Conservation (phyloP, 2,888 invertebrate genomes). For the Drosophila heteroneura region DNA sequence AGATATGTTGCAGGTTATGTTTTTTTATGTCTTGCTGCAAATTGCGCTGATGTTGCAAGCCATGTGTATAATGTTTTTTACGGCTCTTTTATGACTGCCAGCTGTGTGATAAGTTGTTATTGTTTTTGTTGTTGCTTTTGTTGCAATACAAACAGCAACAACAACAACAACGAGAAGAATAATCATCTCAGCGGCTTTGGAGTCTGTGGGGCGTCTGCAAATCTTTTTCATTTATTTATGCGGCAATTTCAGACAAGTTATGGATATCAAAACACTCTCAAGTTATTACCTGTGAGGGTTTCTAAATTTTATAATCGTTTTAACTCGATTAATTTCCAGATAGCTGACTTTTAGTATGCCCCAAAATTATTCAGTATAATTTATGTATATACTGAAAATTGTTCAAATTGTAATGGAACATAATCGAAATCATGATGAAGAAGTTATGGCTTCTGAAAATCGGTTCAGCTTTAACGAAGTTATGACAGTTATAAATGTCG, state of each 20-base stretch:
- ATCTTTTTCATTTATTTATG: constrained; percentile 41
- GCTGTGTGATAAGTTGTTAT: constrained; percentile 51
- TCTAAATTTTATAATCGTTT: not conserved
- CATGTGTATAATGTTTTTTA: constrained; percentile 50
- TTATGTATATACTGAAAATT: not conserved
- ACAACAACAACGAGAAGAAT: constrained; percentile 15
- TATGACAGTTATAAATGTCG: not conserved
- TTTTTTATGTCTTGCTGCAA: constrained; percentile 52
- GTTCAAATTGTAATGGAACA: not conserved
- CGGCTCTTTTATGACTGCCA: constrained; percentile 52
- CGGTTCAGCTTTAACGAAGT: not conserved
- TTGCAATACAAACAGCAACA: constrained; percentile 19
- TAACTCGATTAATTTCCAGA: constrained; percentile 8
- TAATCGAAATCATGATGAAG: not conserved
- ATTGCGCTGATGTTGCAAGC: constrained; percentile 69
- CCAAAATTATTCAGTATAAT: not conserved
- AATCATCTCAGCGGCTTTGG: constrained; percentile 10
- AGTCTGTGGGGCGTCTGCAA: constrained; percentile 35
- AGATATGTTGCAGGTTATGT: constrained; percentile 44
- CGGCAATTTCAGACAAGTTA: constrained; percentile 24
- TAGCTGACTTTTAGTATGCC: constrained; percentile 1
- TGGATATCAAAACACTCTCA: constrained; percentile 24
- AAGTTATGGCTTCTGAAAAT: not conserved
- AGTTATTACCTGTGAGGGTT: not conserved
- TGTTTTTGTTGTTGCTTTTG: constrained; percentile 33